These are phyloP conservation scores for Triplophysa bombifrons DNA, from an alignment of 2,797 vertebrate species.

Conservation along the genomic window DNA sequence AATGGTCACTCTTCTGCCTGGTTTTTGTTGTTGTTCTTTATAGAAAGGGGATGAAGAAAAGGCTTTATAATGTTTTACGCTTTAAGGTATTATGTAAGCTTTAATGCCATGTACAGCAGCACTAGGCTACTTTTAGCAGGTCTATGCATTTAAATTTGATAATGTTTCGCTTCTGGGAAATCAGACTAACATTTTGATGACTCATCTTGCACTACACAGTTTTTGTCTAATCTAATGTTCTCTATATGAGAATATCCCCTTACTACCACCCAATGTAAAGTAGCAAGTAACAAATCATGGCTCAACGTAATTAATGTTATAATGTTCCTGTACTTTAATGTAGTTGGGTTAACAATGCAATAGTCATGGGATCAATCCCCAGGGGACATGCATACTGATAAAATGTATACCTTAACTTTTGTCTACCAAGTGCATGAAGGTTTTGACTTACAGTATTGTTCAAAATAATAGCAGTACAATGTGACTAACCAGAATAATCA, in stretches of 20 bases:
- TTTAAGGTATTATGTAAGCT: not conserved
- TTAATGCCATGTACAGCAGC: not conserved
- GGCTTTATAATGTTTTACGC: not conserved
- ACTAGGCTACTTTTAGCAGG: not conserved
- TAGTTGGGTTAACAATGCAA: too few relatives aligned
- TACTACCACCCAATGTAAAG: not conserved
- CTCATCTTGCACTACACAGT: not conserved
- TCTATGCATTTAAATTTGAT: not conserved
- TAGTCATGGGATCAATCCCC: too few relatives aligned
- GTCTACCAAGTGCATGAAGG: too few relatives aligned
- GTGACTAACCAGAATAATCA: too few relatives aligned
- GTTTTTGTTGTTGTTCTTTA: not conserved
- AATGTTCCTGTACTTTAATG: too few relatives aligned
- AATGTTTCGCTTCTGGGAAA: not conserved
- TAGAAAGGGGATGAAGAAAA: constrained; percentile 14
- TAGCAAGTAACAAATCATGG: not conserved
- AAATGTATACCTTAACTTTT: too few relatives aligned
- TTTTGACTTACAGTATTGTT: too few relatives aligned
- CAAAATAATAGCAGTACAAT: too few relatives aligned
- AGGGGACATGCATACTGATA: too few relatives aligned
- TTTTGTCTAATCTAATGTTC: not conserved
- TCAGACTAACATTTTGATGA: not conserved
- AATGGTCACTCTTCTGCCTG: constrained; percentile 1
- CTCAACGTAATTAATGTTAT: not conserved
- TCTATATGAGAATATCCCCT: not conserved